phyloP scores from a whole-genome alignment of 2,113 vertebrate species.

The Amphiprion percula region DNA sequence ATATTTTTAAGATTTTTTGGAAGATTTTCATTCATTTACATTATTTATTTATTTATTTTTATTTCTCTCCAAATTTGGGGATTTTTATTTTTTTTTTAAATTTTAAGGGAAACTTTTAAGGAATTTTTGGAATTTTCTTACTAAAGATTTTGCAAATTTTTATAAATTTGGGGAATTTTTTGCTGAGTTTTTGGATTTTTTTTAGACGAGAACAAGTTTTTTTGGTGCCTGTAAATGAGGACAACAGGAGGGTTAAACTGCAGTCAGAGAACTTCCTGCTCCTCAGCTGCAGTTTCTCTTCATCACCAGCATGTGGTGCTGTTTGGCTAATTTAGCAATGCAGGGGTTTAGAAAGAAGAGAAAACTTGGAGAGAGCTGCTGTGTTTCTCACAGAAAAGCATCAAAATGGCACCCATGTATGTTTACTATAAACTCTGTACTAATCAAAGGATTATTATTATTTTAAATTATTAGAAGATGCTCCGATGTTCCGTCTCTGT shows the following conservation, averaged over 20 bases:
- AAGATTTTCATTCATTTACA: no score
- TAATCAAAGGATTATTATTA: not conserved
- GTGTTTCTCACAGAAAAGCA: slow-evolving; percentile 47
- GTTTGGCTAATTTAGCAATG: slow-evolving; percentile 48
- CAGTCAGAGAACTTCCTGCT: not conserved
- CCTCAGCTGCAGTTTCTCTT: slow-evolving; percentile 10
- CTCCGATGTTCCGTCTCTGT: not conserved
- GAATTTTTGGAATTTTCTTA: no score
- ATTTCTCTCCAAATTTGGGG: no score
- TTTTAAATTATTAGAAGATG: not conserved
- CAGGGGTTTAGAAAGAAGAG: slow-evolving; percentile 18
- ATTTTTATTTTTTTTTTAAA: no score
- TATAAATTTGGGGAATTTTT: no score
- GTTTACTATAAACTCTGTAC: slow-evolving; percentile 9
- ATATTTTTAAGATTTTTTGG: no score
- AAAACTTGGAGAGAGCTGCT: slow-evolving; percentile 62
- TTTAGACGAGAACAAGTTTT: no score
- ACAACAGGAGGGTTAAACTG: not conserved
- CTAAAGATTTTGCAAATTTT: no score
- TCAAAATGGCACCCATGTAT: slow-evolving; percentile 73
- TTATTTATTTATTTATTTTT: no score
- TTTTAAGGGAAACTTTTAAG: no score
- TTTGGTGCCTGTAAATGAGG: no score
- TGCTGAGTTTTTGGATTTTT: no score
- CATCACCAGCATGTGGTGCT: slow-evolving; percentile 52